Conservation (phyloP, 1,140 invertebrate species). For the Diachasma alloeum region DNA sequence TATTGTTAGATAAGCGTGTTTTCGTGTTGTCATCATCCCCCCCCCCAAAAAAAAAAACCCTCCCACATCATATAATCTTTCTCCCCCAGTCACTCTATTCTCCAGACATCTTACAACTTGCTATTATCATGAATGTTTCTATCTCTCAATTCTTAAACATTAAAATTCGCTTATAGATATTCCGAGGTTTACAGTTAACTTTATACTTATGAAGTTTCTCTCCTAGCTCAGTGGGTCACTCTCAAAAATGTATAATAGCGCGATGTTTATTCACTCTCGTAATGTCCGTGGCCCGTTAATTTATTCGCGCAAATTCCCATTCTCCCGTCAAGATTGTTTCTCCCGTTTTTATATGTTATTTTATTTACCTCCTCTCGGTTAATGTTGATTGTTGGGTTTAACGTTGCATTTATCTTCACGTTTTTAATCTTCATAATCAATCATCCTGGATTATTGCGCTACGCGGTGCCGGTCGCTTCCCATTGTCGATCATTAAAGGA, state of each 20-base stretch:
- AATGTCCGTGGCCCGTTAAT: constrained; percentile 10
- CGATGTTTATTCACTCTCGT: not conserved
- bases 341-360: not conserved
- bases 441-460: not conserved
- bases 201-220: not conserved
- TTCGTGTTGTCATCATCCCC: not conserved
- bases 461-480: not conserved
- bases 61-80: not conserved
- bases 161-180: not conserved
- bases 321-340: not conserved
- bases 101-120: not conserved
- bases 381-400: constrained; percentile 13
- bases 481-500: not conserved
- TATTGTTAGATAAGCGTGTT: constrained; percentile 3
- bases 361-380: not conserved
- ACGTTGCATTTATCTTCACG: not conserved
- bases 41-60: not conserved
- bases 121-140: constrained; percentile 1
- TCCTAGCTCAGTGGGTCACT: not conserved
- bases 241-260: not conserved
- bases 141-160: constrained; percentile 2
- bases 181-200: not conserved
- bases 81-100: not conserved
- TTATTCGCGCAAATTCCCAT: constrained; percentile 15
- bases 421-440: not conserved